Evolutionary conservation across 2,797 vertebrate genomes (phyloP).

Genomic region (Psittacula derbiana): DNA sequence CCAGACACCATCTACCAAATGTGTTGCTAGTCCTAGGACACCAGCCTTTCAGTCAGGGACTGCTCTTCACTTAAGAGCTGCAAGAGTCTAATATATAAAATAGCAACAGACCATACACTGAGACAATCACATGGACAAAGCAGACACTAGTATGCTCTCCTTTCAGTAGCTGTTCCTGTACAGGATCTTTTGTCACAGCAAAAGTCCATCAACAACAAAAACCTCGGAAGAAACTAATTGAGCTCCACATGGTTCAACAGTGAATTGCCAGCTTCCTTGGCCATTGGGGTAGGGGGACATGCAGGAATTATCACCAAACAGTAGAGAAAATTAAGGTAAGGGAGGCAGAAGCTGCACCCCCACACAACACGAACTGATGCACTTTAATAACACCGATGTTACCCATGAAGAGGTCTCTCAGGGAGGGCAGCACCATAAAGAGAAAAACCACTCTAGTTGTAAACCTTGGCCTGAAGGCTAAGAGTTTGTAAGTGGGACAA

Average conservation of each 20-base stretch:
- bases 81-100: neutral
- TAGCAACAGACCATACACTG: neutral
- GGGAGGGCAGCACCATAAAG: neutral
- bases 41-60: neutral
- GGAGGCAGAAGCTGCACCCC: neutral
- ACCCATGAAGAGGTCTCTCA: neutral
- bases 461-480: neutral
- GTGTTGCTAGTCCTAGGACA: neutral
- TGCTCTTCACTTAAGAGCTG: neutral
- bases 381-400: neutral
- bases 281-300: neutral
- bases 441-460: neutral
- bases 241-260: neutral
- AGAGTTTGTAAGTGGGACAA: neutral
- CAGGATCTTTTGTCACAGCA: neutral
- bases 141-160: neutral
- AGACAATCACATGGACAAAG: accelerated
- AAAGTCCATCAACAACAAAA: neutral
- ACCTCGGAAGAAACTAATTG: neutral
- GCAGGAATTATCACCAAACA: neutral
- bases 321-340: neutral
- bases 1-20: neutral
- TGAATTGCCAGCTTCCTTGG: neutral
- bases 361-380: accelerated
- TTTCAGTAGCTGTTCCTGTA: neutral